Conservation (phyloP, 1,140 invertebrate species). For the Brachionus angularis region DNA sequence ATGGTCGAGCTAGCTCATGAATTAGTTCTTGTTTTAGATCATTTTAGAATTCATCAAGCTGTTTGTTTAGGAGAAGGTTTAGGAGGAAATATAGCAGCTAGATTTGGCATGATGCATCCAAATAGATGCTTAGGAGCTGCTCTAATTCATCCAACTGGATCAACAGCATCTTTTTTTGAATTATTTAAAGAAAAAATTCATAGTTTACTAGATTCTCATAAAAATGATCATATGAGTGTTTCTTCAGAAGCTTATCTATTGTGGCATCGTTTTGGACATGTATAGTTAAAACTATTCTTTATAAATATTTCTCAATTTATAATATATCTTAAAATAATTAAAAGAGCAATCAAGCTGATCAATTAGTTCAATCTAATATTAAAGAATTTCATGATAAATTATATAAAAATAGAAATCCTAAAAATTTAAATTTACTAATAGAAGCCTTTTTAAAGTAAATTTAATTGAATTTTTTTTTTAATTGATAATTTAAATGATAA, state of each 20-base stretch:
- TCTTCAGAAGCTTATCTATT: slow-evolving; percentile 2
- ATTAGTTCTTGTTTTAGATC: slow-evolving; percentile 37
- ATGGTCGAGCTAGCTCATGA: slow-evolving; percentile 38
- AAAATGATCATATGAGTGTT: background rate
- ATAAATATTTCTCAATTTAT: slow-evolving; percentile 75
- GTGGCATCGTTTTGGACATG: slow-evolving; percentile 52
- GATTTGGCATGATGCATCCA: slow-evolving; percentile 75
- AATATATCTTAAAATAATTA: slow-evolving; percentile 67
- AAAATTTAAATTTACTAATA: slow-evolving; percentile 45
- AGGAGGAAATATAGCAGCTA: slow-evolving; percentile 77
- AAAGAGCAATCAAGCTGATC: background rate
- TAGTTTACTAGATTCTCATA: slow-evolving; percentile 47
- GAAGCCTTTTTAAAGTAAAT: slow-evolving; percentile 43
- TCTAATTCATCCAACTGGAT: slow-evolving; percentile 80
- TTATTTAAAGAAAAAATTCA: slow-evolving; percentile 71
- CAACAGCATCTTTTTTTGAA: slow-evolving; percentile 78
- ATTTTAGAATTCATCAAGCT: slow-evolving; percentile 62
- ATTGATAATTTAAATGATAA: background rate
- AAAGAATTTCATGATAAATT: slow-evolving; percentile 5
- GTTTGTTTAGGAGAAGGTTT: slow-evolving; percentile 84
- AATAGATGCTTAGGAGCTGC: slow-evolving; percentile 71
- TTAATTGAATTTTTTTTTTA: background rate
- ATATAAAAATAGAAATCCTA: slow-evolving; percentile 26
- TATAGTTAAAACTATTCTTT: slow-evolving; percentile 50
- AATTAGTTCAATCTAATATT: slow-evolving; percentile 3